A percentile compares a stretch with the other conserved stretches of the same genome.
Evolutionary conservation across 2,888 invertebrate genomes (phyloP).

Genomic region (Microctonus aethiopoides): DNA sequence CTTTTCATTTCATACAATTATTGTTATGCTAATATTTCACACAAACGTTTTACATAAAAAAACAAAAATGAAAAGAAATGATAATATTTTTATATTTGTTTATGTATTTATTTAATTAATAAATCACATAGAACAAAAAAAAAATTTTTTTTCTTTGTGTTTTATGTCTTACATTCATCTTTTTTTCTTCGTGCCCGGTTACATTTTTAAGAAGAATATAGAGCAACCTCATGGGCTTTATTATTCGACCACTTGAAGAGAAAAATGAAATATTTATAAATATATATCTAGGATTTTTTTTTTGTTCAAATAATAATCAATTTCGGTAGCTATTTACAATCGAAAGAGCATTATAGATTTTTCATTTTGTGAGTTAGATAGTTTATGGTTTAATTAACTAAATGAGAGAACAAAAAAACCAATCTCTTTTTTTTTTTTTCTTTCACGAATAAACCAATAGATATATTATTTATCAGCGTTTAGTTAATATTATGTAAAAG

Average conservation of each 20-base stretch:
- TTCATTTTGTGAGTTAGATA: too few species aligned
- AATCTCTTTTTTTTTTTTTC: too few species aligned
- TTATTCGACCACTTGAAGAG: background rate
- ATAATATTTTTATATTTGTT: background rate
- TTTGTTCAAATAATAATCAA: background rate
- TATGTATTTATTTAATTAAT: constrained; percentile 12
- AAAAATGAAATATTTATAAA: background rate
- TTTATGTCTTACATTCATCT: constrained; percentile 16
- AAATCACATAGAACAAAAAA: constrained; percentile 18
- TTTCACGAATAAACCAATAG: too few species aligned
- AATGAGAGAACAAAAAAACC: too few species aligned
- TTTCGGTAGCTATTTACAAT: background rate
- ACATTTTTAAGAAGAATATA: constrained; percentile 60
- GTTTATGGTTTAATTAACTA: too few species aligned
- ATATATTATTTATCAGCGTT: too few species aligned
- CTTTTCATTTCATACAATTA: background rate
- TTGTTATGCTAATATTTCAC: background rate
- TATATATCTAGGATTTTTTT: background rate
- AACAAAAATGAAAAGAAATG: background rate
- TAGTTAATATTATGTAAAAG: too few species aligned
- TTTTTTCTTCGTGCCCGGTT: constrained; percentile 48
- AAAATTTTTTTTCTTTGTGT: constrained; percentile 28
- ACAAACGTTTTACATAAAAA: constrained; percentile 15
- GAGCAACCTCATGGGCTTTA: constrained; percentile 53
- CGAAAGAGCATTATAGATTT: too few species aligned